Percentiles rank a stretch among this genome's conserved stretches.
These are phyloP conservation scores for Astatoreochromis straeleni DNA, from an alignment of 2,113 vertebrate species.

Conservation along the genomic window DNA sequence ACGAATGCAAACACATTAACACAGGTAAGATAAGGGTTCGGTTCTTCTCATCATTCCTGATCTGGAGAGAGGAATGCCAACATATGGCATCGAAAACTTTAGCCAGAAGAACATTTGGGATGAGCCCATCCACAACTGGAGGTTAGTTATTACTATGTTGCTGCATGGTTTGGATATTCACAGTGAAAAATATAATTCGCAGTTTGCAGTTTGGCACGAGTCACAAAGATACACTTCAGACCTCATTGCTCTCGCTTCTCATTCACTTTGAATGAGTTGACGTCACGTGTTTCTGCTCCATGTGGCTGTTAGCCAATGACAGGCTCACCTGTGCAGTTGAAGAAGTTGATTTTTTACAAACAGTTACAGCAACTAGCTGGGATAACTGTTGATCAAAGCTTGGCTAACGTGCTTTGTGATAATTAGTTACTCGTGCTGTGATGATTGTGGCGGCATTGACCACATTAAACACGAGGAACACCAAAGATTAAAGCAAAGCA, in stretches of 20 bases:
- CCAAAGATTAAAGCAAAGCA: neutral
- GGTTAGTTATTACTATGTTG: neutral
- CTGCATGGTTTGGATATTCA: neutral
- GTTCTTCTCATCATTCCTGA: neutral
- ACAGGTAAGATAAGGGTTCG: neutral
- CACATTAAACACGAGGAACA: neutral
- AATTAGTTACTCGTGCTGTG: neutral
- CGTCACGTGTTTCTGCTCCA: neutral
- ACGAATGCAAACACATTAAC: neutral
- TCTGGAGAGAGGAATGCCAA: neutral
- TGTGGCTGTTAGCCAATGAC: neutral
- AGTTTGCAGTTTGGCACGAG: neutral
- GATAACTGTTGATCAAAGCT: neutral
- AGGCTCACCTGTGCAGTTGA: neutral
- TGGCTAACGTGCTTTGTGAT: neutral
- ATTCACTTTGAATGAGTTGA: fast-evolving
- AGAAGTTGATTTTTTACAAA: neutral
- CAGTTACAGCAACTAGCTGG: neutral
- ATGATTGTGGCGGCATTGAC: neutral
- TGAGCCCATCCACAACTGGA: neutral
- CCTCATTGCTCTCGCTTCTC: neutral
- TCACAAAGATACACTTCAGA: neutral
- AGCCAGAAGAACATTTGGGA: neutral
- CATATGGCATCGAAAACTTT: neutral
- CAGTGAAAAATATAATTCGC: neutral